phyloP scores from a whole-genome alignment of 2,113 vertebrate species.

The Electrona antarctica region DNA sequence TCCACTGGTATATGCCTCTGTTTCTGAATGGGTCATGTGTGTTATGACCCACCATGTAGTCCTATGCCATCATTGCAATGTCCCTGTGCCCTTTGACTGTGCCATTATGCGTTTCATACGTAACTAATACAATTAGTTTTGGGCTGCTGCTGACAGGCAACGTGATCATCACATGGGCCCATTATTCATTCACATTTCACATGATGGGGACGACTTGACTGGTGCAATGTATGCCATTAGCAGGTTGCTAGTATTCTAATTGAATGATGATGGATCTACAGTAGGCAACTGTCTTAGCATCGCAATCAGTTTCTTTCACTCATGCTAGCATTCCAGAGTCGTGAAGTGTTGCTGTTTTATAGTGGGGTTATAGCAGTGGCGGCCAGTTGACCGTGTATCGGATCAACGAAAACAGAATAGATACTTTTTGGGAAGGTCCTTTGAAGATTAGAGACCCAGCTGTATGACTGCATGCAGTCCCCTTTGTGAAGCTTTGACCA shows the following conservation, averaged over 20 bases:
- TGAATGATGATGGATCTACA: too few relatives aligned
- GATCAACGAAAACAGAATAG: constrained; percentile 4
- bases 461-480: background rate
- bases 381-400: background rate
- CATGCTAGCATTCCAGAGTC: background rate
- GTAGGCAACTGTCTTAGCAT: background rate
- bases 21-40: constrained; percentile 24
- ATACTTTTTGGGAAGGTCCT: constrained; percentile 27
- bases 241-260: background rate
- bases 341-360: background rate
- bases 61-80: constrained; percentile 37
- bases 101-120: constrained; percentile 19
- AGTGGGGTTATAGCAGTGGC: background rate
- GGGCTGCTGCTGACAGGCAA: background rate
- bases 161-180: constrained; percentile 1
- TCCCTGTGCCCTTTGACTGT: constrained; percentile 26
- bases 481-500: background rate
- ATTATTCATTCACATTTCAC: constrained; percentile 14
- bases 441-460: constrained; percentile 5
- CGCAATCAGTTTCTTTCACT: background rate
- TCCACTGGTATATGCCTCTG: background rate
- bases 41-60: constrained; percentile 19
- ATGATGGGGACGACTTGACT: constrained; percentile 12
- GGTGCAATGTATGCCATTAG: background rate
- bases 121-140: constrained; percentile 3